These are phyloP conservation scores for Chromoteleia sp. DNA, from an alignment of 2,888 invertebrate genomes.

Conservation along the genomic window DNA sequence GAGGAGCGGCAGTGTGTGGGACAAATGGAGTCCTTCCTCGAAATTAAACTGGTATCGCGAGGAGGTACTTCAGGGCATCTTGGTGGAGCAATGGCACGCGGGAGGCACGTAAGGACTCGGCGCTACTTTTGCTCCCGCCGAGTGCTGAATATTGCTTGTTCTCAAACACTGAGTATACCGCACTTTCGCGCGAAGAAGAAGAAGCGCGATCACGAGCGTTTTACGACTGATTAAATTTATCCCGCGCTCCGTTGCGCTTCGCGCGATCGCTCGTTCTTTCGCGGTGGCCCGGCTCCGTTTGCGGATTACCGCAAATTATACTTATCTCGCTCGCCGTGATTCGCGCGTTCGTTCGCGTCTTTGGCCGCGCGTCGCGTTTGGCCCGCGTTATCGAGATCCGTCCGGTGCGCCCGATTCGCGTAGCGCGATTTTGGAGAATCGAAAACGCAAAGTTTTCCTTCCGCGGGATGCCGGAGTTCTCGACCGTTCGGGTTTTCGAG, in stretches of 20 bases:
- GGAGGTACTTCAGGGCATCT: conserved; percentile 66
- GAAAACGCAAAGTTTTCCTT: too few species aligned
- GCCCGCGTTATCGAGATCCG: conserved; percentile 16
- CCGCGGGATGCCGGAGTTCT: too few species aligned
- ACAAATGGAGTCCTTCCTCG: conserved; percentile 67
- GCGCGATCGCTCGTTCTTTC: too few species aligned
- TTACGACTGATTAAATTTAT: conserved; percentile 56
- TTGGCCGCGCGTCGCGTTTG: conserved; percentile 28
- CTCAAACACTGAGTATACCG: conserved; percentile 49
- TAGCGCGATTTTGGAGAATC: conserved; percentile 1
- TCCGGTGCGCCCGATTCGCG: conserved; percentile 10
- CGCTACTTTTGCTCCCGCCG: conserved; percentile 60
- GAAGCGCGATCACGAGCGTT: conserved; percentile 44
- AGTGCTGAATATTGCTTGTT: conserved; percentile 68
- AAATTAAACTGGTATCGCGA: conserved; percentile 71
- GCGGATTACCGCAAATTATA: conserved; percentile 7
- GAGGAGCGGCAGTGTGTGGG: conserved; percentile 57
- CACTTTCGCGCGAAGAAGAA: conserved; percentile 41
- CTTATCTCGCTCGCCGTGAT: not conserved
- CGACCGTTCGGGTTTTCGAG: too few species aligned
- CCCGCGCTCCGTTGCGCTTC: not conserved
- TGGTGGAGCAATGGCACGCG: conserved; percentile 62
- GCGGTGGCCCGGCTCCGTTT: conserved; percentile 6
- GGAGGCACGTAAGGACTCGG: conserved; percentile 63
- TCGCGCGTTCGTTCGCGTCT: not conserved